Base-by-base conservation (phyloP, 2,797 vertebrate genomes). In the Coccyzus lansbergi region DNA sequence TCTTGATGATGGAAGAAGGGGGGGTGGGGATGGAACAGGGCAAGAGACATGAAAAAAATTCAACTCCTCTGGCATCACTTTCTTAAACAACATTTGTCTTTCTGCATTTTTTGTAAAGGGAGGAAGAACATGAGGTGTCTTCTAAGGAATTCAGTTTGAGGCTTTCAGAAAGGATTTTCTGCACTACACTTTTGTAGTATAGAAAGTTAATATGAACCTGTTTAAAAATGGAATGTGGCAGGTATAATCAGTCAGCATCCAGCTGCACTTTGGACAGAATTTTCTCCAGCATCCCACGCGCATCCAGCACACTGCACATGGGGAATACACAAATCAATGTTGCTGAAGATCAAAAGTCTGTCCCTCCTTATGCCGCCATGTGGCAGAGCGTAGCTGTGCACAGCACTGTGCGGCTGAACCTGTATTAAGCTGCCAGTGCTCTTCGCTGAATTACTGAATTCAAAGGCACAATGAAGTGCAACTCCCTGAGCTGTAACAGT, bases 171-270 rank as follows among this genome's bases (percentile, higher is more conserved):
- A 79, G 51, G 26, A n/a, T 38, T 38, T 38, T 38, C 38, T 38
- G 12, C 26, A 70, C 77, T 33, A 46, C 28, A 24, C 48, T 79
- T 71, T 38, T 29, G 19, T 17, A n/a, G 22, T 20, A 44, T 4
- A 74, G 67, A 79, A 88, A 29, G 70, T 86, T 58, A 76, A 53
- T 59, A 67, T 29, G 48, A 90, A 70, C 20, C 51, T 76, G 58
- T 59, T 25, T 46, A 26, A 76, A 82, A 89, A 90, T 56, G 90
- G 63, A 63, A 86, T 31, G 77, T 77, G 90, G 20, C 88, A 83
- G 55, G 9, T 67, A 33, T 53, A 36, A 94, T 93, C 83, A 68
- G 83, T 90, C 60, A 83, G 78, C 16, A 63, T 14, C 70, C 77
- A 82, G 26, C 70, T 44, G 53, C 0, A 0, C 36, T 77, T 63